Conservation (phyloP, 1,140 invertebrate species). For the Pseudomyrmex flavicornis region DNA sequence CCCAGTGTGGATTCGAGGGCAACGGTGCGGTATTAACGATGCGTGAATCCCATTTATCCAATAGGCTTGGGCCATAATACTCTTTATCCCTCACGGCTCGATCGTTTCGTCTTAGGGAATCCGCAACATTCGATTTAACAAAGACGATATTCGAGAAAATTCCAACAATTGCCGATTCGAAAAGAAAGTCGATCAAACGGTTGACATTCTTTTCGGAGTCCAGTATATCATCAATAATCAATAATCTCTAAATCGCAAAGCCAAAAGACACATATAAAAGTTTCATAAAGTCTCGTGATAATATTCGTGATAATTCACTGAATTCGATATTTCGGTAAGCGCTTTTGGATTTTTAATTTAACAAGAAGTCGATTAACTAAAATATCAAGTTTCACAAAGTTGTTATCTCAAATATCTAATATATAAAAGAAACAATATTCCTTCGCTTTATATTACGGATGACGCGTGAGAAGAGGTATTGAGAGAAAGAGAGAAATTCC, state of each 20-base stretch:
- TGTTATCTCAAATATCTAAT: not conserved
- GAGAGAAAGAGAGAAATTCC: not conserved
- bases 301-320: not conserved
- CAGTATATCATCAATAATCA: too few relatives aligned
- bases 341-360: not conserved
- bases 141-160: constrained; percentile 35
- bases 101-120: constrained; percentile 40
- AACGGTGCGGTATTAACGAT: constrained; percentile 65
- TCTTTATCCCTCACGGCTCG: constrained; percentile 53
- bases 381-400: not conserved
- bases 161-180: constrained; percentile 16
- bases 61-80: constrained; percentile 65
- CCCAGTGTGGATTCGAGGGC: constrained; percentile 50
- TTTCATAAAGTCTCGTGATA: not conserved
- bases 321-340: not conserved
- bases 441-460: not conserved
- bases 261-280: not conserved
- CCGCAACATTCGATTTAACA: constrained; percentile 37
- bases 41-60: constrained; percentile 72
- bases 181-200: not conserved
- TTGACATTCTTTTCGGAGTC: too few relatives aligned
- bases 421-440: not conserved
- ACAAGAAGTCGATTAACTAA: not conserved
- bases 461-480: not conserved
- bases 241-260: not conserved